phyloP scores from a whole-genome alignment of 2,888 invertebrate species.

The Thysanoteuthis rhombus region DNA sequence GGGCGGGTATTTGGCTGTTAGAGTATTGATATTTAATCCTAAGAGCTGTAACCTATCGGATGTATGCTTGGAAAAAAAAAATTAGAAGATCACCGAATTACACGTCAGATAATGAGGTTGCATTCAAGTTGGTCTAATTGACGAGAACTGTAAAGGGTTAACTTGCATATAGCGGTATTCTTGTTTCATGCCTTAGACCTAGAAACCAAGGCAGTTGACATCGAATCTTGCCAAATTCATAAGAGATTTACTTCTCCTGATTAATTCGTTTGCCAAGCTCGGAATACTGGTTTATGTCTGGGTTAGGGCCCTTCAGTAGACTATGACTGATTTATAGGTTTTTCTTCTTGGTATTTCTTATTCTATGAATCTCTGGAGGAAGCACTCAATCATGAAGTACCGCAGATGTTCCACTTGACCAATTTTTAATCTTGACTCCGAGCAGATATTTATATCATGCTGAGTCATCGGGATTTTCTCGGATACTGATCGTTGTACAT shows the following conservation, averaged over 20 bases:
- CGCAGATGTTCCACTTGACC: not conserved
- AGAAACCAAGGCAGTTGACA: not conserved
- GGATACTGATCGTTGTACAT: too few relatives aligned
- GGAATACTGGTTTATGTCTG: not conserved
- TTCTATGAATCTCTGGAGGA: not conserved
- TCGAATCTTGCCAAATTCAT: not conserved
- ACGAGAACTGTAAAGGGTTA: not conserved
- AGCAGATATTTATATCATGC: not conserved
- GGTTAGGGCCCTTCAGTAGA: not conserved
- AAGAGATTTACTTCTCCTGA: not conserved
- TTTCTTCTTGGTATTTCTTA: not conserved
- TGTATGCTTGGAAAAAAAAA: not conserved
- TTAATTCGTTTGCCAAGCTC: conserved; percentile 12
- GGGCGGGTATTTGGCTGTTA: too few relatives aligned
- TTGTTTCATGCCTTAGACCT: not conserved
- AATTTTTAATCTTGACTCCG: not conserved
- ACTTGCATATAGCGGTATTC: not conserved
- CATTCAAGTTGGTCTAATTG: not conserved
- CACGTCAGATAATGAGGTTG: not conserved
- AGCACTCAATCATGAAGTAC: not conserved
- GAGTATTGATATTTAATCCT: not conserved
- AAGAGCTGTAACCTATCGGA: not conserved
- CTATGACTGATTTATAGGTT: not conserved
- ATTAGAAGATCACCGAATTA: not conserved
- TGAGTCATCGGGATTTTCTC: not conserved